Base-by-base conservation (phyloP, 2,113 vertebrate genomes). In the Daubentonia madagascariensis region DNA sequence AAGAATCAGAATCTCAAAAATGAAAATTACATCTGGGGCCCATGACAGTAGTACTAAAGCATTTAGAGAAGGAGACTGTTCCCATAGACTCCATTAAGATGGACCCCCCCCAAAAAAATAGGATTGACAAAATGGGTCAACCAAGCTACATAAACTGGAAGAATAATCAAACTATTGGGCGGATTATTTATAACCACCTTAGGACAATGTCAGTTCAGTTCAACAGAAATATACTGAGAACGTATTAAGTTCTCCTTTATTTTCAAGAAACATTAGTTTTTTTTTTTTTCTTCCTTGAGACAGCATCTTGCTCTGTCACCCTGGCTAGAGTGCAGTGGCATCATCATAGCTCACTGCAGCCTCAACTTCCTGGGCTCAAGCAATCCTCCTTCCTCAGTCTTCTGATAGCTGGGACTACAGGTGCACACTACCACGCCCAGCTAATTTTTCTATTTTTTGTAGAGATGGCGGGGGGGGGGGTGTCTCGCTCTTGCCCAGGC, bases 41-140 rank as follows among this genome's bases (percentile, higher is more conserved):
- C 25, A 12, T 20, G 37, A 37, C 35, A 85, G 45, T 8, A 52
- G 22, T 35, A 32, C 3, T 8, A 16, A 61, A 40, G 35, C 30
- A 11, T 5, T 32, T 57, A 25, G 37, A 59, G 28, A 37, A 94
- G 35, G 37, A 72, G 8, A 32, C 30, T 16, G 0, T 68, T 89
- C 25, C 28, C 10, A 14, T 1, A 14, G 8, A 50, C 13, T 63
- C 28, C 23, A 13, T 52, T 43, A 23, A 18, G 6, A 68, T 35
- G 25, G 28, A 18, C 1, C 5, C 8, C 45, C 0, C 0, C 8
- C 16, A 28, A 54, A 35, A 84, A 57, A 50, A 17, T 8, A 57
- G 11, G 35, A 28, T 2, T 28, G 37, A 83, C 22, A 52, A 30
- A 54, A 28, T 61, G 32, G 11, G 57, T 70, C 32, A 30, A 17